These are phyloP conservation scores for Reinhardtius hippoglossoides DNA, from an alignment of 2,113 vertebrate species.

Conservation along the genomic window DNA sequence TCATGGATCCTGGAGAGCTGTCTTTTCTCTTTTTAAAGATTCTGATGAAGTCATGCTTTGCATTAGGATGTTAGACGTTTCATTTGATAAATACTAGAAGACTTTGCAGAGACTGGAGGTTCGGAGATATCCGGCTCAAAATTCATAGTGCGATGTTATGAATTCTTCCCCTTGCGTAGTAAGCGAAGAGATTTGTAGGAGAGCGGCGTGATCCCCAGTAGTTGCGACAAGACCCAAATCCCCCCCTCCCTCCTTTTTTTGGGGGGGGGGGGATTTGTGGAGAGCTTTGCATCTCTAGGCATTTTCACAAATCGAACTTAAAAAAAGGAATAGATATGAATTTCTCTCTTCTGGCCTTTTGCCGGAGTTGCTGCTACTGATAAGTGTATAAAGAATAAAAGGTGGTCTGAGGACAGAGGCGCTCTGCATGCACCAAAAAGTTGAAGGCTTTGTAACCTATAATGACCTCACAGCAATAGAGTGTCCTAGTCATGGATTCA, in stretches of 20 bases:
- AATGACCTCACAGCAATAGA: conserved; percentile 62
- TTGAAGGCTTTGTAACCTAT: conserved; percentile 47
- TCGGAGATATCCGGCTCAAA: conserved; percentile 5
- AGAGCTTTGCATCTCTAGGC: conserved; percentile 41
- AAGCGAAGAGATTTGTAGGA: conserved; percentile 10
- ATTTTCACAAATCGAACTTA: conserved; percentile 33
- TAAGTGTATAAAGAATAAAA: conserved; percentile 52
- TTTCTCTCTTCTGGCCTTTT: conserved; percentile 25
- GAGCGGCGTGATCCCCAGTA: conserved; percentile 37
- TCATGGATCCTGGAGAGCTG: neutral
- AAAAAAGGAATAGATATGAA: conserved; percentile 12
- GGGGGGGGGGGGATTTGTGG: conserved; percentile 4
- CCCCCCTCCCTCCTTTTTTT: neutral
- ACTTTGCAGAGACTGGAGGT: neutral
- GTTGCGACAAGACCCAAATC: conserved; percentile 29
- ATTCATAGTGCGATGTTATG: conserved; percentile 6
- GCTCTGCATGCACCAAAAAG: conserved; percentile 47
- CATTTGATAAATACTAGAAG: neutral
- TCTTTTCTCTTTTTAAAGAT: neutral
- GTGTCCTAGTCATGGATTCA: conserved; percentile 54
- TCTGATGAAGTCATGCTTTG: neutral
- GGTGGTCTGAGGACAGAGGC: conserved; percentile 49
- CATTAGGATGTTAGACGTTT: neutral
- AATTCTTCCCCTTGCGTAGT: conserved; percentile 22
- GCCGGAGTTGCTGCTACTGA: conserved; percentile 20